Conservation (phyloP, 2,888 invertebrate genomes). For the Eristalis intricaria region DNA sequence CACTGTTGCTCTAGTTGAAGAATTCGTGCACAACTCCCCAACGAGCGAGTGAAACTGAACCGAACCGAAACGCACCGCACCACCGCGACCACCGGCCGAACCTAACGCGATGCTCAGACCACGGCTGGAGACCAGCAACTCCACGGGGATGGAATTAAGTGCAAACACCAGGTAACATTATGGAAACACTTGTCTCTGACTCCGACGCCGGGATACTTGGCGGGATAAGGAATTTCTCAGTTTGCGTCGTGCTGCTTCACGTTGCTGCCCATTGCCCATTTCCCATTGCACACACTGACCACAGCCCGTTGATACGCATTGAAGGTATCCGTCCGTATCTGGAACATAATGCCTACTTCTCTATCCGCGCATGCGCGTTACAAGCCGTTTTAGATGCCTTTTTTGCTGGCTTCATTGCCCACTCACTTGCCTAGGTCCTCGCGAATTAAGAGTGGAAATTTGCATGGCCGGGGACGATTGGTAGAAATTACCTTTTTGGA, state of each 20-base stretch:
- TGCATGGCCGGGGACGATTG: conserved; percentile 61
- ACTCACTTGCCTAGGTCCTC: conserved; percentile 43
- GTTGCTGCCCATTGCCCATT: conserved; percentile 10
- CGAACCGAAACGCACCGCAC: background rate
- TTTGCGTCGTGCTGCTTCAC: conserved; percentile 29
- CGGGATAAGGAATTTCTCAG: conserved; percentile 53
- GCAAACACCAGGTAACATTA: conserved; percentile 70
- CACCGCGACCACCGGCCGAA: conserved; percentile 14
- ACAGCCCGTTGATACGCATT: conserved; percentile 48
- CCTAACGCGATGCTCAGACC: conserved; percentile 25
- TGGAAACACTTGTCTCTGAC: conserved; percentile 68
- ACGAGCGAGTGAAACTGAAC: background rate
- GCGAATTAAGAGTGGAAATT: conserved; percentile 52
- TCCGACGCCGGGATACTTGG: conserved; percentile 31
- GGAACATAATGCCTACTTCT: conserved; percentile 54
- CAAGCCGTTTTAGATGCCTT: conserved; percentile 42
- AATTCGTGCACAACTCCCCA: conserved; percentile 45
- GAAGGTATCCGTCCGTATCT: conserved; percentile 54
- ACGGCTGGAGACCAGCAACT: conserved; percentile 46
- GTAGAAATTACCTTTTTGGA: conserved; percentile 67
- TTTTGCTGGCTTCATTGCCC: conserved; percentile 16
- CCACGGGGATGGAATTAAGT: conserved; percentile 67
- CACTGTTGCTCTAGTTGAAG: conserved; percentile 32
- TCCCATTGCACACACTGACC: background rate
- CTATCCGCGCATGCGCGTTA: conserved; percentile 36